phyloP scores from a whole-genome alignment of 2,888 invertebrate genomes.

The Eledona agricola region DNA sequence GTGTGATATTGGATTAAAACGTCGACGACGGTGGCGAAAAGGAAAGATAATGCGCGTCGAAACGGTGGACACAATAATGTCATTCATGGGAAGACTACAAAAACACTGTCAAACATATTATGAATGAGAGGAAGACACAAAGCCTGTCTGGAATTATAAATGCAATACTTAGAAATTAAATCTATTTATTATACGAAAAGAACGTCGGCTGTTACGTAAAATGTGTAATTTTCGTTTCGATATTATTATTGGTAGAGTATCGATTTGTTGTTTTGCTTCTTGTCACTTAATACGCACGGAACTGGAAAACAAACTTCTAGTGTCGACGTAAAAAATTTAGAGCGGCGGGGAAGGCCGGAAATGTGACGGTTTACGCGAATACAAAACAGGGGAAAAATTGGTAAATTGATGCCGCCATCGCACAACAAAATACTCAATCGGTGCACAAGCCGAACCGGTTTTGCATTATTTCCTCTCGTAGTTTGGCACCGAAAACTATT shows the following conservation, averaged over 20 bases:
- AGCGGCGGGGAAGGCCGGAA: constrained; percentile 19
- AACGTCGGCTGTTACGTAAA: constrained; percentile 15
- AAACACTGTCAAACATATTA: constrained; percentile 54
- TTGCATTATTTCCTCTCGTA: too few species aligned
- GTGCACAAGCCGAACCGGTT: too few species aligned
- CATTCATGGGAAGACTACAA: constrained; percentile 52
- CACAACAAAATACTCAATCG: too few species aligned
- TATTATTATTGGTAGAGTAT: constrained; percentile 15
- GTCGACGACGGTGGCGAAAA: constrained; percentile 23
- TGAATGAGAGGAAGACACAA: constrained; percentile 60
- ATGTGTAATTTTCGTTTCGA: constrained; percentile 17
- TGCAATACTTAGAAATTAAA: constrained; percentile 52
- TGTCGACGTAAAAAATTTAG: constrained; percentile 25
- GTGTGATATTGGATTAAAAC: constrained; percentile 36
- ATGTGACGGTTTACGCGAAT: too few species aligned
- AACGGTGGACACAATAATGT: constrained; percentile 51
- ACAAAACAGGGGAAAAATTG: too few species aligned
- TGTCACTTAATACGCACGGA: constrained; percentile 20
- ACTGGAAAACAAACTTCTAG: constrained; percentile 25
- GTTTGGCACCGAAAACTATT: too few species aligned
- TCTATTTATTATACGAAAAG: constrained; percentile 45
- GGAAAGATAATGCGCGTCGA: too few species aligned
- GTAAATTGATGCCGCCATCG: too few species aligned
- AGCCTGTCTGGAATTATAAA: constrained; percentile 58
- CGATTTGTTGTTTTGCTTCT: constrained; percentile 28